Evolutionary conservation across 2,113 vertebrate species (phyloP), one percentile per base, ranked within the genome.

Genomic region (Hystrix cristata): DNA sequence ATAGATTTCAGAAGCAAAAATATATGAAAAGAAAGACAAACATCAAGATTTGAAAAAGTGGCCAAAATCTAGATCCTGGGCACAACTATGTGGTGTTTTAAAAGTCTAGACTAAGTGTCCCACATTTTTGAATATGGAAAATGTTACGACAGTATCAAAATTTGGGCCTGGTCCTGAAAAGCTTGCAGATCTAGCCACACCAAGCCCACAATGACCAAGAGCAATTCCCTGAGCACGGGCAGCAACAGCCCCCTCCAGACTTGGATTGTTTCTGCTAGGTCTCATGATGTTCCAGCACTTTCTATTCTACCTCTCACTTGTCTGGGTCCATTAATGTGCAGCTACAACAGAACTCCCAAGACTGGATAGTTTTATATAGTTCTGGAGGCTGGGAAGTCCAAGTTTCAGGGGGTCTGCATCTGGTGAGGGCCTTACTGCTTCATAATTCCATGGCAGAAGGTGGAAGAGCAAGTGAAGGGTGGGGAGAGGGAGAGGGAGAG

Each of bases 1-100:
- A 74, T n/a, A 90, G n/a, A 86, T 23, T 65, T 83, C 84, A 78
- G 14, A 83, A 95, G 72, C 59, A 74, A 96, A 93, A 90, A 67
- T 86, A 15, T 13, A 23, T 34, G 57, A 91, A 14, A 79, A 79
- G 48, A 79, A 72, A 74, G 9, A n/a, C 6, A 87, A 18, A 81
- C 1, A 67, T 81, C 51, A 76, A 93, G 10, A 13, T 34, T 74
- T 72, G 27, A 9, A 31, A 67, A 67, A 79, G 62, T 21, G n/a
- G 21, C 7, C 15, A 31, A 87, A 71, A 59, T 38, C 67, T 62
- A 76, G 53, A 57, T 48, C 60, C 5, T 16, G 1, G 87, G 7
- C 46, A 87, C 7, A 23, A 87, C 23, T 91, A 76, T 19, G 46
- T 15, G 34, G 27, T 19, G 16, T 76, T 90, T 65, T 81, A 19